Base-by-base conservation (phyloP, 2,888 invertebrate species). In the Agrotis clavis region DNA sequence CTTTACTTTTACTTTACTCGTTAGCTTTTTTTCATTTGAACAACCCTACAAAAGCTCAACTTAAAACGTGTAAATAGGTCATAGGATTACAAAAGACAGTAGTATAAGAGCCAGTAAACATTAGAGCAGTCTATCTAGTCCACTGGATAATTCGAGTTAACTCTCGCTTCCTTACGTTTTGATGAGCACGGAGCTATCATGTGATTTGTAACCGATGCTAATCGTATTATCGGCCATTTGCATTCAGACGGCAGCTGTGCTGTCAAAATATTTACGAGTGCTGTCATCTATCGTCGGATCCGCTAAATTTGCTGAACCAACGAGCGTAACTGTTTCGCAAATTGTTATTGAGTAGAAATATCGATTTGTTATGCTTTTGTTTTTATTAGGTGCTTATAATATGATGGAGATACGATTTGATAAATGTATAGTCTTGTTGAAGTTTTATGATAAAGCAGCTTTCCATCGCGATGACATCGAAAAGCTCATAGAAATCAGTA, bases 181-280 rank as follows among this genome's bases (percentile, higher is more conserved):
- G 80, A 83, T 77, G 82, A 82, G 72, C 77, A 75, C 78, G 74
- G 57, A 74, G 62, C 75, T 61, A 74, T 81, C 71, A 72, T 72
- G 81, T 85, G 83, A 85, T 85, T 79, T 82, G 85, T 74, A 83
- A 79, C 80, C 60, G 71, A 71, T 71, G 48, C 71, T 76, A 83
- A 85, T 85, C 80, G 73, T 65, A 85, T 85, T 82, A 83, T 74
- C 67, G 73, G 18, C 74, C 74, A 82, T 84, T 84, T 72, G 73
- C 77, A 86, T 84, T 81, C 82, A 68, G 72, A 74, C 65, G 73
- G 74, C 74, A 74, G 60, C 81, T 60, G 64, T 18, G 68, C 80
- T 80, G 81, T 82, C 85, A 85, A 86, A 85, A 85, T 86, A 78
- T 86, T 86, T 85, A 86, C 79, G 74, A 86, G 57, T 81, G 67